Evolutionary conservation across 2,888 invertebrate species (phyloP), one percentile per base, ranked within the genome.

Genomic region (Caenorhabditis japonica): DNA sequence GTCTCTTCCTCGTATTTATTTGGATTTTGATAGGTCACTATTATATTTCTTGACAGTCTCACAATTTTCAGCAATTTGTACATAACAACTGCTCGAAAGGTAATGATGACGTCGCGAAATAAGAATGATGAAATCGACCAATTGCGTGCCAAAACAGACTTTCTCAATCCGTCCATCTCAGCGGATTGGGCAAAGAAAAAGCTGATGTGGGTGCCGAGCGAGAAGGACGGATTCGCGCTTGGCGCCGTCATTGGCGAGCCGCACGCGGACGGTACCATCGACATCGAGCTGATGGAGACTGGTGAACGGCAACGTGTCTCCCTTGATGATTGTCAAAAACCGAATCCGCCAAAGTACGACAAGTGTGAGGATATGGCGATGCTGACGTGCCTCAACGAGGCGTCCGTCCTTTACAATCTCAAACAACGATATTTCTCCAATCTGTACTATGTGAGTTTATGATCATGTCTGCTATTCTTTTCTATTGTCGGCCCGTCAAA

Each of bases 301-400:
- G 93, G 76, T 38, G 79, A 81, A 34, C 59, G 72, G 15, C 92
- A 93, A 87, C 91, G 93, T 88, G 93, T 97, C 84, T 92, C 75
- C 8, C 33, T 47, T 0, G 79, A 79, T 34, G 79, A 79, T 39
- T 74, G 71, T 27, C 79, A 76, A 47, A 79, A 79, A 61, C 97
- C 99, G 96, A 99, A 99, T 90, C 99, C 99, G 77, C 99, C 99
- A 64, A 97, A 97, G 91, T 99, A 97, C 91, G 95, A 96, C 90
- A 99, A 99, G 91, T 97, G 97, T 86, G 99, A 99, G 91, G 99
- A 99, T 88, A 99, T 99, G 99, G 97, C 99, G 46, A 97, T 99
- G 90, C 91, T 99, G 88, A 97, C 99, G 85, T 99, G 97, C 89
- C 92, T 99, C 84, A 99, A 99, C 89, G 99, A 99, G 91, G 99